Base-by-base conservation (phyloP, 2,888 invertebrate genomes). In the Epistrophe grossulariae region DNA sequence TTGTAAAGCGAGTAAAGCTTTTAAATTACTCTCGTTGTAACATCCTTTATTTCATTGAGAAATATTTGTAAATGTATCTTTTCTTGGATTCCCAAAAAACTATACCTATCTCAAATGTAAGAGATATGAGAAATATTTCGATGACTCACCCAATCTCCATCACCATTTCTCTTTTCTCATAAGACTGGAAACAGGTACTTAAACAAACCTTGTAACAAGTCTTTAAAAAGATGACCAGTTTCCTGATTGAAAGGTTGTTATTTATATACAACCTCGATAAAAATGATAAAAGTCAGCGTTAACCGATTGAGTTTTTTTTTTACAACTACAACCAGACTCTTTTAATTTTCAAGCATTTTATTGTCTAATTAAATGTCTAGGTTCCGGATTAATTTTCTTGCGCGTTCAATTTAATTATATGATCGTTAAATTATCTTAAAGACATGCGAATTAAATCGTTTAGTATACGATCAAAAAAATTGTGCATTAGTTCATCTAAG, bases 331-430 rank as follows among this genome's bases (percentile, higher is more conserved):
- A 55, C 8, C 28, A n/a, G 8, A 38, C 59, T 9, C 55, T 11
- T 38, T 59, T 10, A 59, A 38, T 59, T 59, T 59, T 13, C 10
- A 35, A 2, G 35, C 2, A 17, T 59, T 59, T 59, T 17, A 38
- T 7, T 35, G 60, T 50, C 59, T 60, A 70, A 70, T 80, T 72
- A 59, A 59, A 35, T n/a, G 50, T 48, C 6, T 57, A 5, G 9
- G 59, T 31, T 62, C 50, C 19, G 15, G 45, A 82, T 71, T 72
- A 35, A 57, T 17, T 59, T 17, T 17, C 2, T 77, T 24, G n/a
- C 59, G 45, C 52, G 59, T 72, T 68, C 28, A 52, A 60, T 83
- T 83, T 83, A 52, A 83, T 68, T 68, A 59, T 68, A 38, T 17
- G 35, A 59, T 59, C 38, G 17, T 59, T 35, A 19, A 38, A 38